These are phyloP conservation scores for Amazona guildingii DNA, from an alignment of 2,113 vertebrate species.

Conservation along the genomic window DNA sequence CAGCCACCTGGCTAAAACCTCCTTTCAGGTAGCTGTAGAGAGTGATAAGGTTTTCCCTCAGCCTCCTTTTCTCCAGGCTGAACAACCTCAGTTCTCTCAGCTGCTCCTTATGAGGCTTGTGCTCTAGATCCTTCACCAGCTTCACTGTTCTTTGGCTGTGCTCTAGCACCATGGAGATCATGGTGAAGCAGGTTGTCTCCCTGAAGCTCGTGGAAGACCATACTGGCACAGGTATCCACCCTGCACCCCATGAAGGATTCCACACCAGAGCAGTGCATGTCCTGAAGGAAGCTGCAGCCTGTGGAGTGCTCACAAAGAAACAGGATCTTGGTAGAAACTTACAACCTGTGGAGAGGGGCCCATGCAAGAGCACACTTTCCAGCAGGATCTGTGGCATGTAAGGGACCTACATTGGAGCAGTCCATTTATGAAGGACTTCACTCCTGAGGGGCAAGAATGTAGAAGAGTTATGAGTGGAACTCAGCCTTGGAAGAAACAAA, in stretches of 20 bases:
- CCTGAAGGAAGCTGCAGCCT: rapidly evolving
- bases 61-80: not conserved
- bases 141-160: not conserved
- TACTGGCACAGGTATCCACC: not conserved
- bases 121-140: not conserved
- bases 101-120: not conserved
- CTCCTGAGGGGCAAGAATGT: rapidly evolving
- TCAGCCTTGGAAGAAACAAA: not conserved
- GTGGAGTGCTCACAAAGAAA: rapidly evolving
- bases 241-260: not conserved
- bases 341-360: rapidly evolving
- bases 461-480: not conserved
- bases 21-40: not conserved
- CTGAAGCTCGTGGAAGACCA: not conserved
- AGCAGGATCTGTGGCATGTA: not conserved
- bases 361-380: not conserved
- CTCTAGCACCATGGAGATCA: not conserved
- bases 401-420: not conserved
- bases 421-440: not conserved
- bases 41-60: not conserved
- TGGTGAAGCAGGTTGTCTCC: not conserved
- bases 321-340: not conserved
- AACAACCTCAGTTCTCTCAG: not conserved
- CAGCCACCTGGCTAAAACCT: not conserved
- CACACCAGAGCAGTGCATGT: not conserved